Evolutionary conservation across 2,888 invertebrate genomes (phyloP), one percentile per base, ranked within the genome.

Genomic region (Sphaeridia pumilis): DNA sequence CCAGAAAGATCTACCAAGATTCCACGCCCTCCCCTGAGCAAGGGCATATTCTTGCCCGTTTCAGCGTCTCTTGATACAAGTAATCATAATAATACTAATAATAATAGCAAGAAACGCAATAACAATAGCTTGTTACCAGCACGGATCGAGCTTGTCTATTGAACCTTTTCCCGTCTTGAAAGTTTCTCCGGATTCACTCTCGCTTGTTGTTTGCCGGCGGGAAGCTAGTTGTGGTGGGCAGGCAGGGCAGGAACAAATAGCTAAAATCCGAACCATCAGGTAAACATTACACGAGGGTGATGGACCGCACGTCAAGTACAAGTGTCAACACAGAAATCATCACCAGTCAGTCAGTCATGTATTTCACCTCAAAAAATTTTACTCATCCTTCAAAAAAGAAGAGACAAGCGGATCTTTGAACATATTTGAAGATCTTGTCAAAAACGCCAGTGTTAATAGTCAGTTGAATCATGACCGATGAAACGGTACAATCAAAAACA

Each of bases 11-110:
- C 12, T 21, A n/a, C 4, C 20, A 25, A 27, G 51, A 27, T n/a
- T 26, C 25, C 49, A 54, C 54, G 54, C 54, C 54, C 54, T 54
- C 54, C 54, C 49, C 49, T 35, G 46, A 49, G 48, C 31, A 41
- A 54, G 31, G 42, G 41, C 38, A 21, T 42, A 38, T 14, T 48
- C 14, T 31, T 10, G n/a, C n/a, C n/a, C n/a, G n/a, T n/a, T n/a
- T n/a, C n/a, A n/a, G n/a, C n/a, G n/a, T 5, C 20, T 38, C 38
- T 17, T 17, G 38, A 38, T 17, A 38, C 31, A 31, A 10, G 14
- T 31, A 38, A 7, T 5, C 17, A 17, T 38, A 20, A 38, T 38
- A 38, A 38, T 38, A 38, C 7, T 31, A 31, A 38, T 38, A 38
- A 38, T 38, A 38, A 38, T n/a, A n/a, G n/a, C n/a, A 38, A 14